Conservation (phyloP, 2,113 vertebrate genomes). For the Campylomormyrus tamandua region DNA sequence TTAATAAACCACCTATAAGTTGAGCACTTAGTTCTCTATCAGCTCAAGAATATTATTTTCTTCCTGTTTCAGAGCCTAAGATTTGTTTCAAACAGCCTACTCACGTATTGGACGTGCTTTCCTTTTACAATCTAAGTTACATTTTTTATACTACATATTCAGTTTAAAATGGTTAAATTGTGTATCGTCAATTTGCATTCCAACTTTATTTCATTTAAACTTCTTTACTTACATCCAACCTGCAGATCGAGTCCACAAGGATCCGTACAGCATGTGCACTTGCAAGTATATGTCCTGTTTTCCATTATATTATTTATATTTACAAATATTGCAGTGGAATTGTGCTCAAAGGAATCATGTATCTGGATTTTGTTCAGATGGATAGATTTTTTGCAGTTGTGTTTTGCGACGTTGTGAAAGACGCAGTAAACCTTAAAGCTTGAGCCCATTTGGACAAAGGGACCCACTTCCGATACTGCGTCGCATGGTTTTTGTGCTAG, state of each 20-base stretch:
- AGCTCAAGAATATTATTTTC: not conserved
- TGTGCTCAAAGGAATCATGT: slow-evolving; percentile 1
- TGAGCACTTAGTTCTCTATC: not conserved
- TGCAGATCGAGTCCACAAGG: slow-evolving; percentile 59
- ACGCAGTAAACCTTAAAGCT: slow-evolving; percentile 53
- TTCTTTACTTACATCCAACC: slow-evolving; percentile 54
- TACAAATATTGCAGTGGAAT: slow-evolving; percentile 37
- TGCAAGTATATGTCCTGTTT: slow-evolving; percentile 48
- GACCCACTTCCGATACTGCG: slow-evolving; percentile 39
- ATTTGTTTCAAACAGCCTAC: not conserved
- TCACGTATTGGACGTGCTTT: not conserved
- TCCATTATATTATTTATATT: slow-evolving; percentile 42
- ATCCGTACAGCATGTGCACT: slow-evolving; percentile 30
- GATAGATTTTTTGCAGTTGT: slow-evolving; percentile 33
- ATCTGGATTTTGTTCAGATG: not conserved
- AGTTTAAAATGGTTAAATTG: not conserved
- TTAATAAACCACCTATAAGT: not conserved
- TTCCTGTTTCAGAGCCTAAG: not conserved
- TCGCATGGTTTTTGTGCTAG: slow-evolving; percentile 42
- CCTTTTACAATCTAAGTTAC: not conserved
- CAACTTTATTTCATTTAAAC: not conserved
- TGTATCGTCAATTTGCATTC: not conserved
- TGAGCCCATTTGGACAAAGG: slow-evolving; percentile 40
- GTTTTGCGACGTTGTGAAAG: slow-evolving; percentile 28
- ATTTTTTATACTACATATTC: not conserved